Evolutionary conservation across 2,113 vertebrate species (phyloP).

Genomic region (Malurus cyaneus): DNA sequence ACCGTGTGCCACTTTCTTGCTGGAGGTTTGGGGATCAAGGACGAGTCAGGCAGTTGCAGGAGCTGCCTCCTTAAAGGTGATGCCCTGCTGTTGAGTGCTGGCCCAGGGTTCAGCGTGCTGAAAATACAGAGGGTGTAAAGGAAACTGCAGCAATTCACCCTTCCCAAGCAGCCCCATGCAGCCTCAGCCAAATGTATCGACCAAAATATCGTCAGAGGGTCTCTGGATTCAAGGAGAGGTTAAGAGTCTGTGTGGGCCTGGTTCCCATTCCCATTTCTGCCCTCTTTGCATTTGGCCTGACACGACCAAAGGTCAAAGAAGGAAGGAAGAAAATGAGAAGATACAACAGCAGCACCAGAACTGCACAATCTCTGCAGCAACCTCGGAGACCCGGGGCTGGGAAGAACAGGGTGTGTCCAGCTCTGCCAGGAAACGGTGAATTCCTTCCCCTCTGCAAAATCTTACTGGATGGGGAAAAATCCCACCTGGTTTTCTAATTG

Average conservation of each 20-base stretch:
- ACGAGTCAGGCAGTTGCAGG: background rate
- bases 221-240: background rate
- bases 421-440: background rate
- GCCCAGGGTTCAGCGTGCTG: background rate
- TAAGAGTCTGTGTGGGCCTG: background rate
- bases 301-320: background rate
- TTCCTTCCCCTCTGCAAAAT: background rate
- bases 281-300: background rate
- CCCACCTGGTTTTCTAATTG: background rate
- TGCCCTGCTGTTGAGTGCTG: background rate
- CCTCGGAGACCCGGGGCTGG: background rate
- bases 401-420: background rate
- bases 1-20: background rate
- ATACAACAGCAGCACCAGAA: background rate
- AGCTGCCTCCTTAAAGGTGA: background rate
- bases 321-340: background rate
- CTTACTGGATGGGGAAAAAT: background rate
- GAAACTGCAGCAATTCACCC: background rate
- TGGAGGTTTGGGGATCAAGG: background rate
- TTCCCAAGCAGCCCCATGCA: background rate
- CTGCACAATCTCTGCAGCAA: background rate
- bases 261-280: background rate
- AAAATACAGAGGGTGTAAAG: background rate
- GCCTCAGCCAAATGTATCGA: background rate
- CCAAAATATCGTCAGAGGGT: background rate